A percentile compares a stretch with the other conserved stretches of the same genome.
Conservation (phyloP, 2,888 invertebrate genomes). For the Metallyticus violacea region DNA sequence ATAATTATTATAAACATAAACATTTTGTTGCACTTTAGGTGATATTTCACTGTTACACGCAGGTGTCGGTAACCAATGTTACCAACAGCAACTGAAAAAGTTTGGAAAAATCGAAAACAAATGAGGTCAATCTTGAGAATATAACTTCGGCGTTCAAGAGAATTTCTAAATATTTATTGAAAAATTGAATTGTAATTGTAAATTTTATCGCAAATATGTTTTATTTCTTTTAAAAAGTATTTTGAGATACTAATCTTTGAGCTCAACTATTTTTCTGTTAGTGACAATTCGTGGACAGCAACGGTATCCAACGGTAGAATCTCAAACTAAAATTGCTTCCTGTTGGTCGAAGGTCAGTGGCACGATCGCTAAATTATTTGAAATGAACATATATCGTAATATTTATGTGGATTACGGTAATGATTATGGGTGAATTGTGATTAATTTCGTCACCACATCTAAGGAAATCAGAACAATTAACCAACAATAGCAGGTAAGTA, state of each 20-base stretch:
- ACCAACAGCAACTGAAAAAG: not conserved
- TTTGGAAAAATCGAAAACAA: not conserved
- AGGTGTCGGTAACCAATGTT: not conserved
- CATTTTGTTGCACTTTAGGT: not conserved
- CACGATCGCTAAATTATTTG: slow-evolving; percentile 38
- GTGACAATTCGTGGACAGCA: not conserved
- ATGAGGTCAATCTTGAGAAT: not conserved
- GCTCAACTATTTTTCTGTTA: not conserved
- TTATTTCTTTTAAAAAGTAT: not conserved
- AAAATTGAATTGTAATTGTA: not conserved
- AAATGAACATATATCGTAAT: slow-evolving; percentile 28
- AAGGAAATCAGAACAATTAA: not conserved
- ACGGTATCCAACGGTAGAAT: slow-evolving; percentile 31
- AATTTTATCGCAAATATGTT: not conserved
- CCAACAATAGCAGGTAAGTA: not conserved
- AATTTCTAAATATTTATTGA: not conserved
- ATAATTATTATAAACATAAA: not conserved
- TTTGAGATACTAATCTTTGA: not conserved
- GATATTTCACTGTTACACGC: not conserved
- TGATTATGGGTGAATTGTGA: slow-evolving; percentile 30
- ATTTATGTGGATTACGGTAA: slow-evolving; percentile 25
- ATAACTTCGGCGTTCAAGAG: not conserved
- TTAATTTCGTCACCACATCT: not conserved
- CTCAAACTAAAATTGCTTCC: slow-evolving; percentile 34
- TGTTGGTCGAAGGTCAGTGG: slow-evolving; percentile 45